These are phyloP conservation scores for Geotrupes spiniger DNA, from an alignment of 2,888 invertebrate species.

Conservation along the genomic window DNA sequence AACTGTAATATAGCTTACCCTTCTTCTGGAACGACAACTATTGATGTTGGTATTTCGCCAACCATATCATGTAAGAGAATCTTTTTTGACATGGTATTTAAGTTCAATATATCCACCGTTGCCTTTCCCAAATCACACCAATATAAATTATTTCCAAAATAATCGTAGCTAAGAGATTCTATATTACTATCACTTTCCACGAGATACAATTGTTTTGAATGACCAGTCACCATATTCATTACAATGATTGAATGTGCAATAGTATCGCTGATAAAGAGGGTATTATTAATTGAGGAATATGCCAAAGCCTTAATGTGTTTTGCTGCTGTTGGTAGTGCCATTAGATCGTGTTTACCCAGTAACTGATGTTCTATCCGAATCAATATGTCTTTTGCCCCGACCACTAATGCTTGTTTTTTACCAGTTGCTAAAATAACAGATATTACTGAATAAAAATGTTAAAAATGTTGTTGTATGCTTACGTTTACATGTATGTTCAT, in stretches of 20 bases:
- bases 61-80: conserved; percentile 58
- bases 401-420: conserved; percentile 54
- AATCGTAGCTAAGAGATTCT: conserved; percentile 34
- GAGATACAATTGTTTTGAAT: conserved; percentile 41
- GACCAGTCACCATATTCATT: conserved; percentile 42
- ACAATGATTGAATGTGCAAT: conserved; percentile 49
- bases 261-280: conserved; percentile 54
- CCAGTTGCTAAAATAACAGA: conserved; percentile 22
- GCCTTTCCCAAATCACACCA: conserved; percentile 64
- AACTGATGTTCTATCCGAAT: conserved; percentile 63
- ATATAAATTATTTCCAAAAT: conserved; percentile 70
- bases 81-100: conserved; percentile 58
- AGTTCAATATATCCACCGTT: conserved; percentile 63
- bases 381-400: conserved; percentile 59
- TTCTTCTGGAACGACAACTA: conserved; percentile 66
- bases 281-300: conserved; percentile 60
- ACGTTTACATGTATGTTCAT: conserved; percentile 59
- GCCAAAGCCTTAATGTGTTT: conserved; percentile 64
- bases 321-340: conserved; percentile 43
- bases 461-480: conserved; percentile 25
- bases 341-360: conserved; percentile 64
- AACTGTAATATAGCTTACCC: conserved; percentile 56
- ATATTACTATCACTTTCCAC: conserved; percentile 42
- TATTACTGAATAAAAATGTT: conserved; percentile 28
- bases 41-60: conserved; percentile 62